phyloP scores from a whole-genome alignment of 2,888 invertebrate species.

The Cheilosia impressa region DNA sequence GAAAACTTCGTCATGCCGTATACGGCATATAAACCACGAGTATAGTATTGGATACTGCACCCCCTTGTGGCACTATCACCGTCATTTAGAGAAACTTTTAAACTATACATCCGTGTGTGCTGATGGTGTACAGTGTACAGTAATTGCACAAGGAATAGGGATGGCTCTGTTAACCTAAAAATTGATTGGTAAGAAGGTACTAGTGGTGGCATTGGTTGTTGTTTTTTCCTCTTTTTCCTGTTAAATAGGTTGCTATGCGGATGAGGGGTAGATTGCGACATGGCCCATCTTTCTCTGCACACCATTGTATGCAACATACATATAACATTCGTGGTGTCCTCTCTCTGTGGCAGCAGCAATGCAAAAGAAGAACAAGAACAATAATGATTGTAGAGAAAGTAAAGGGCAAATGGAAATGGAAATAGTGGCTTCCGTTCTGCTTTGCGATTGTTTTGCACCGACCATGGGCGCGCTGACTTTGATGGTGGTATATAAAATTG shows the following conservation, averaged over 20 bases:
- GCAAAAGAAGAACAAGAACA: conserved; percentile 53
- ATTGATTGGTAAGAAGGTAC: conserved; percentile 73
- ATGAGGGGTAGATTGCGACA: conserved; percentile 67
- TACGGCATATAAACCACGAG: not conserved
- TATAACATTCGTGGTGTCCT: conserved; percentile 55
- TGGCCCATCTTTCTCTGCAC: conserved; percentile 69
- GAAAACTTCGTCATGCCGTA: conserved; percentile 54
- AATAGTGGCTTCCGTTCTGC: conserved; percentile 70
- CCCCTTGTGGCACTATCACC: conserved; percentile 51
- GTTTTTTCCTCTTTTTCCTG: conserved; percentile 12
- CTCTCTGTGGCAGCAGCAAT: conserved; percentile 35
- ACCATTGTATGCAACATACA: conserved; percentile 39
- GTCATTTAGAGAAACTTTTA: conserved; percentile 64
- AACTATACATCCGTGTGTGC: conserved; percentile 45
- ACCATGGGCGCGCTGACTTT: conserved; percentile 48
- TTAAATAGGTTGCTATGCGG: conserved; percentile 63
- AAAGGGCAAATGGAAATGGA: conserved; percentile 69
- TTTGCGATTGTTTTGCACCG: conserved; percentile 64
- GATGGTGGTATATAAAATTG: conserved; percentile 17
- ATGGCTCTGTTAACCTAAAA: conserved; percentile 69
- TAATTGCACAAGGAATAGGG: conserved; percentile 63
- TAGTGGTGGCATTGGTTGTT: conserved; percentile 63
- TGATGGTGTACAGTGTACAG: conserved; percentile 45
- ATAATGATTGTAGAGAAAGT: conserved; percentile 62
- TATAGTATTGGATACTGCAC: not conserved